Base-by-base conservation (phyloP, 2,113 vertebrate species). In the Alethe diademata region DNA sequence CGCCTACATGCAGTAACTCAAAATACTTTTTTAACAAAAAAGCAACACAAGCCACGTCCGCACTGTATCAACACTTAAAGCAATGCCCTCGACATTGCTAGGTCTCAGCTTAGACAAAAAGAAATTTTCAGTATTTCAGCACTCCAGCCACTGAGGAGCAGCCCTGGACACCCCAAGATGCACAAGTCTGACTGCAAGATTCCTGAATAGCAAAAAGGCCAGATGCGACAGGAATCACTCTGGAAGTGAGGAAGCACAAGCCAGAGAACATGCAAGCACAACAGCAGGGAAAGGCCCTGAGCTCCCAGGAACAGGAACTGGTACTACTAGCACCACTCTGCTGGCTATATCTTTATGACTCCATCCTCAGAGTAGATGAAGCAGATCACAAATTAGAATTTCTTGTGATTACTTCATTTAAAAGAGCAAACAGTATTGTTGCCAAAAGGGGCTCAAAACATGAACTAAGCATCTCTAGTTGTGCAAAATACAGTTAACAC, bases 241-340 rank as follows among this genome's bases (percentile, higher is more conserved):
- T 14, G 20, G 4, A 70, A 71, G 28, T 1, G 0, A 29, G 0
- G 1, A n/a, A 54, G 29, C 0, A 0, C 9, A 42, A 36, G 38
- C 14, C 42, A 38, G 14, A 67, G 16, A 19, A 26, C 4, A 6
- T 7, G 19, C 2, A 2, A 84, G 28, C 7, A 4, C 3, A 50
- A 36, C 3, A 5, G 0, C 18, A 18, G 20, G 8, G 5, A 25
- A 66, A 62, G 23, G 5, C 31, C 16, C 16, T 4, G 0, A 7
- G 5, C 12, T n/a, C 11, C 50, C 3, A 4, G 50, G 19, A 50
- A 31, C 2, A 26, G 15, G 22, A 29, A 64, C 7, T 15, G 25
- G 19, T 38, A 67, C 26, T 13, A 19, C 26, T 13, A 19, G 40
- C 31, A 40, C 8, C 2, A 1, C 10, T 25, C 28, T 62, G 51